phyloP scores from a whole-genome alignment of 2,797 vertebrate species.

The Hafferia zeledoni region DNA sequence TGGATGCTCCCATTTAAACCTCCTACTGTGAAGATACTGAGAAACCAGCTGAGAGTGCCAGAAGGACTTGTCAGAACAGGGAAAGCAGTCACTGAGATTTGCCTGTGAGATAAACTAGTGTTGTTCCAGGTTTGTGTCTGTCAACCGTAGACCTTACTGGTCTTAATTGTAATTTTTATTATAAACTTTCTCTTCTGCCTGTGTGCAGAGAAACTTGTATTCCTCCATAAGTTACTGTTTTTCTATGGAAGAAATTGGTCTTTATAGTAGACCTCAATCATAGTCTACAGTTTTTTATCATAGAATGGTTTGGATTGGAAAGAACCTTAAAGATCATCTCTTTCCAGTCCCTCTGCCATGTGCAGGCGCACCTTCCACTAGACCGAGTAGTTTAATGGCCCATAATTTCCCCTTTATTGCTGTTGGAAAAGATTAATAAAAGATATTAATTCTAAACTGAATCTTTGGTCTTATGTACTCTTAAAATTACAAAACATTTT shows the following conservation, averaged over 20 bases:
- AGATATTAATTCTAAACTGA: background rate
- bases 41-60: background rate
- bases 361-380: background rate
- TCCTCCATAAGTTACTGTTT: background rate
- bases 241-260: background rate
- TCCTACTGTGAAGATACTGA: background rate
- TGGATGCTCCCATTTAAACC: background rate
- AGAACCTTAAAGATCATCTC: background rate
- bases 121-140: background rate
- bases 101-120: background rate
- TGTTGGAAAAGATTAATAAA: background rate
- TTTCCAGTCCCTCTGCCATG: background rate
- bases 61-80: background rate
- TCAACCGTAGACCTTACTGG: background rate
- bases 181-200: background rate
- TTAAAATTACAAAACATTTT: background rate
- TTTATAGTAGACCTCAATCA: background rate
- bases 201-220: background rate
- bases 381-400: background rate
- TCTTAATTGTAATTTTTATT: background rate
- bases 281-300: background rate
- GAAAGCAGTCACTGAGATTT: background rate
- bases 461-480: background rate
- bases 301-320: background rate
- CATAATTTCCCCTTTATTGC: background rate